Conservation (phyloP, 2,113 vertebrate genomes). For the Rhizomys pruinosus region DNA sequence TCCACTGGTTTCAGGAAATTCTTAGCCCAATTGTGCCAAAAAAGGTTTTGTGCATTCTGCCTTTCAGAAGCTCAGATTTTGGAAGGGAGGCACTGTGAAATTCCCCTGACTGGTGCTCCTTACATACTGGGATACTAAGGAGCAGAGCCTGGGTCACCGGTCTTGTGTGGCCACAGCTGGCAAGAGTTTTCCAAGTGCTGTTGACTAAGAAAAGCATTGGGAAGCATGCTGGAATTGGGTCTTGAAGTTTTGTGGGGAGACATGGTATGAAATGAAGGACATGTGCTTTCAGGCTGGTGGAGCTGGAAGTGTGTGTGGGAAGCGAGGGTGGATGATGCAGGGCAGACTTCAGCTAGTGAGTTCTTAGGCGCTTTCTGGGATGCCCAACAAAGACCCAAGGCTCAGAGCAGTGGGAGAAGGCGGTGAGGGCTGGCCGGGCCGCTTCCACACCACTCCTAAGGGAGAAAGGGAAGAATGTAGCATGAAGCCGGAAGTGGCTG, state of each 20-base stretch:
- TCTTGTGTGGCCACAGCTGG: not conserved
- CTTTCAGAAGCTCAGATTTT: not conserved
- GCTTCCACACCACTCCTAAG: not conserved
- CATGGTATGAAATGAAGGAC: not conserved
- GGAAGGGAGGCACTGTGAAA: not conserved
- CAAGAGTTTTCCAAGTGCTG: not conserved
- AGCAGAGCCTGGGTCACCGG: not conserved
- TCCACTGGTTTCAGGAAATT: not conserved
- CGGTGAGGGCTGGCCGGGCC: not conserved
- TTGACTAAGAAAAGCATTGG: not conserved
- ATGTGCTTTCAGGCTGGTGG: not conserved
- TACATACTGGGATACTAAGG: not conserved
- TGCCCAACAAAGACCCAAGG: not conserved
- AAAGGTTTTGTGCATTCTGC: not conserved
- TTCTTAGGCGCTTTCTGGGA: not conserved
- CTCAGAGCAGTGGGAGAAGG: not conserved
- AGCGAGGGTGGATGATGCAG: not conserved
- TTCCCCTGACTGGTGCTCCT: not conserved
- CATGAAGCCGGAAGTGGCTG: not conserved
- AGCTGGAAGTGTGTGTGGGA: not conserved
- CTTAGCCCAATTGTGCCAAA: not conserved
- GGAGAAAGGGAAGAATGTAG: not conserved
- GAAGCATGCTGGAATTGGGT: not conserved
- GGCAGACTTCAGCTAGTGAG: not conserved
- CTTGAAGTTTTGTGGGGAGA: not conserved